Percentiles rank a stretch among this genome's conserved stretches.
phyloP scores from a whole-genome alignment of 2,888 invertebrate species.

The Mesodorylaimus sp. region DNA sequence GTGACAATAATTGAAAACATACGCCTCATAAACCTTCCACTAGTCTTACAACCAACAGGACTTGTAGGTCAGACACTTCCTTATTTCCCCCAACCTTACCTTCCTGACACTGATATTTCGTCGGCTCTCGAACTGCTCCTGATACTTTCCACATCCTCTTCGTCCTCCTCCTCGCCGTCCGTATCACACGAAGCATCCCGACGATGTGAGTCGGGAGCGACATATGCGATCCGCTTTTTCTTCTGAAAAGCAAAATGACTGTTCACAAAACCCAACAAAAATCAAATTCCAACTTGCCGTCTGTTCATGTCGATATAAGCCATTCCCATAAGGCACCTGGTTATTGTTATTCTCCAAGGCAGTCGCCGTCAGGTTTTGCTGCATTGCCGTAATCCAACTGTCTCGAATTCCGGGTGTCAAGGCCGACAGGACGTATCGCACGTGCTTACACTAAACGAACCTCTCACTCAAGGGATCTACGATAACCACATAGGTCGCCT shows the following conservation, averaged over 20 bases:
- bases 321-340: too few relatives aligned
- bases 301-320: neutral
- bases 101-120: slow-evolving; percentile 5
- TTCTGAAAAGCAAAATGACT: slow-evolving; percentile 15
- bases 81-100: too few relatives aligned
- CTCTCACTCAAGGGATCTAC: neutral
- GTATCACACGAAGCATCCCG: slow-evolving; percentile 17
- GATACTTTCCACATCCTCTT: slow-evolving; percentile 12
- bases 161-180: neutral
- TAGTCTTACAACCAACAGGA: too few relatives aligned
- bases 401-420: slow-evolving; percentile 30
- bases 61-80: too few relatives aligned
- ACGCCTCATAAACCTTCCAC: too few relatives aligned
- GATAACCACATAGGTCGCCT: neutral
- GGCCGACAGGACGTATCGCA: slow-evolving; percentile 24
- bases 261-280: too few relatives aligned
- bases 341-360: too few relatives aligned
- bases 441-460: slow-evolving; percentile 18
- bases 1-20: too few relatives aligned
- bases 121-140: slow-evolving; percentile 13
- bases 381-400: slow-evolving; percentile 23
- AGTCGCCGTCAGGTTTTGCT: slow-evolving; percentile 21
- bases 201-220: slow-evolving; percentile 29
- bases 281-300: neutral
- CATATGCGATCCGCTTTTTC: slow-evolving; percentile 29